These are phyloP conservation scores for Alectoris magna DNA, from an alignment of 2,797 vertebrate species.

Conservation along the genomic window DNA sequence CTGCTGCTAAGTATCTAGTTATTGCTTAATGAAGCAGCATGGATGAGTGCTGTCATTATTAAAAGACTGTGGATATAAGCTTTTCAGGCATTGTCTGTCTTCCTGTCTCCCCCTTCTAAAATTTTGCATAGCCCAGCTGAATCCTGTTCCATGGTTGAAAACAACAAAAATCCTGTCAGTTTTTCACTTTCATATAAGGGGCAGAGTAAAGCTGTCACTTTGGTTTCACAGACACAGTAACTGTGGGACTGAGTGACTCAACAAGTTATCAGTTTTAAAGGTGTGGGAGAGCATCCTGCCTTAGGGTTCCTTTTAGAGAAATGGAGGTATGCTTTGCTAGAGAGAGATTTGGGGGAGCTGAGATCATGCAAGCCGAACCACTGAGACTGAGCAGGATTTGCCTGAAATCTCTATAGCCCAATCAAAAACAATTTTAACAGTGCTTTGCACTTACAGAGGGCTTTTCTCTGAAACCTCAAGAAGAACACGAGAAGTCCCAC, in stretches of 20 bases:
- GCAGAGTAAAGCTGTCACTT: not conserved
- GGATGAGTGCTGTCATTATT: not conserved
- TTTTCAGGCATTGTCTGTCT: slow-evolving; percentile 13
- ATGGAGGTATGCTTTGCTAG: not conserved
- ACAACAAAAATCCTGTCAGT: not conserved
- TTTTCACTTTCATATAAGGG: not conserved
- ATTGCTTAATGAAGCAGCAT: not conserved
- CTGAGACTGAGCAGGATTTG: not conserved
- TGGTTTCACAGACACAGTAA: not conserved
- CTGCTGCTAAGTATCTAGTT: slow-evolving; percentile 8
- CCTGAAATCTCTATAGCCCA: not conserved
- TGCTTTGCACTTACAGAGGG: not conserved
- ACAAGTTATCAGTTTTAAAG: not conserved
- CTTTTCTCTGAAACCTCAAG: fast-evolving
- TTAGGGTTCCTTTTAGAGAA: not conserved
- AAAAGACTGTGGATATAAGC: not conserved
- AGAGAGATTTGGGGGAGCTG: not conserved
- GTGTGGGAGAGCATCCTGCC: not conserved
- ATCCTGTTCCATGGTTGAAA: not conserved
- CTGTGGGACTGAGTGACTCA: not conserved
- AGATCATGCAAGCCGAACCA: not conserved
- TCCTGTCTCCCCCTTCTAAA: not conserved
- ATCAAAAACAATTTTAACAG: not conserved
- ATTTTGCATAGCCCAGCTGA: not conserved
- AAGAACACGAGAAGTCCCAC: not conserved